Evolutionary conservation across 1,140 invertebrate species (phyloP), one percentile per base, ranked within the genome.

Genomic region (Drosophila nigrodunni): DNA sequence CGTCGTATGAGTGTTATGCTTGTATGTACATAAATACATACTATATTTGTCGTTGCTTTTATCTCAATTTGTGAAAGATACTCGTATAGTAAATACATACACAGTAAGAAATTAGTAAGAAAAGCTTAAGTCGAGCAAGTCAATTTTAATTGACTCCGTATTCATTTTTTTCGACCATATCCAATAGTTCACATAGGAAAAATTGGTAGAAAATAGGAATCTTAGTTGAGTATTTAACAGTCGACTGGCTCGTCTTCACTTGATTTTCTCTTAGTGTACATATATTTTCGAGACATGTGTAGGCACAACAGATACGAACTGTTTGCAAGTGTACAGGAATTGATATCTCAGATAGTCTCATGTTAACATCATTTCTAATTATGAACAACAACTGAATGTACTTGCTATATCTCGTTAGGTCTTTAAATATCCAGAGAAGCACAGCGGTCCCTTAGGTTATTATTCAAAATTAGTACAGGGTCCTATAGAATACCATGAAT

Each of bases 281-380:
- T 35, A 82, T 62, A 82, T 52, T 47, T 68, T 52, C 44, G 35
- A 79, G 64, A 85, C 70, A 80, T 75, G 61, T 85, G 67, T 64
- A 58, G 77, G 37, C 50, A 59, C 66, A 18, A 15, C 41, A 64
- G 47, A 49, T 61, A 47, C 47, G 43, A 6, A 49, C 55, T 71
- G 61, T 2, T 15, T 66, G 61, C 61, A 72, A 59, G 57, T 55
- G 65, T 70, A 30, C 39, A 39, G 37, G 52, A 44, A 34, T n/a
- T 43, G 72, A 62, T 76, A 65, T 60, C 54, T 52, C 21, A 46
- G 60, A 61, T 50, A 74, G 57, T 86, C 78, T 64, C 82, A 66
- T 85, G 81, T 85, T 85, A 85, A 85, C 81, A 85, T 85, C 54
- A 62, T 67, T 85, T 78, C 69, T 78, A 85, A 85, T 85, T 85